Conservation (phyloP, 2,797 vertebrate genomes). For the Gymnothorax javanicus region DNA sequence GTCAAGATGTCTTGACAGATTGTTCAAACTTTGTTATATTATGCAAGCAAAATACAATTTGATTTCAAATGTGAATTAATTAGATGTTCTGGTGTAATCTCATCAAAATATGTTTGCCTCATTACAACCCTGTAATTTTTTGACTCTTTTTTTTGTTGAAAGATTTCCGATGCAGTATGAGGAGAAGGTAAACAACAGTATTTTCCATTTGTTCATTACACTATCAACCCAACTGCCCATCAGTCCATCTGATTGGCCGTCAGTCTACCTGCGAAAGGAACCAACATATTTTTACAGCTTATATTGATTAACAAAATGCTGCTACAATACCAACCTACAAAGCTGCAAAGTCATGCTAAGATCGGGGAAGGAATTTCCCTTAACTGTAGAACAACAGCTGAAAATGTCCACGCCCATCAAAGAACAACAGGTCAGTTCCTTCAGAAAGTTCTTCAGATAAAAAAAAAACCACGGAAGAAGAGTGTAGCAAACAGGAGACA, state of each 20-base stretch:
- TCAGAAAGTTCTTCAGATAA: neutral
- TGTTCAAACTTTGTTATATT: neutral
- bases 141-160: neutral
- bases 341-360: neutral
- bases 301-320: neutral
- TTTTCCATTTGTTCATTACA: neutral
- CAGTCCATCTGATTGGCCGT: neutral
- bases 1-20: conserved; percentile 13
- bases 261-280: neutral
- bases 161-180: neutral
- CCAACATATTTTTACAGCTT: neutral
- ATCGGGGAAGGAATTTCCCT: neutral
- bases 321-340: neutral
- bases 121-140: neutral
- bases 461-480: conserved; percentile 1
- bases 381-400: neutral
- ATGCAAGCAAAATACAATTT: neutral
- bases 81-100: neutral
- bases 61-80: neutral
- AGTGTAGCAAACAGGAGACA: neutral
- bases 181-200: neutral
- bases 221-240: no score
- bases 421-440: neutral
- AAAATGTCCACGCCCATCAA: neutral
- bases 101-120: neutral